Evolutionary conservation across 2,888 invertebrate species (phyloP), one percentile per base, ranked within the genome.

Genomic region (Cynaeus angustus): DNA sequence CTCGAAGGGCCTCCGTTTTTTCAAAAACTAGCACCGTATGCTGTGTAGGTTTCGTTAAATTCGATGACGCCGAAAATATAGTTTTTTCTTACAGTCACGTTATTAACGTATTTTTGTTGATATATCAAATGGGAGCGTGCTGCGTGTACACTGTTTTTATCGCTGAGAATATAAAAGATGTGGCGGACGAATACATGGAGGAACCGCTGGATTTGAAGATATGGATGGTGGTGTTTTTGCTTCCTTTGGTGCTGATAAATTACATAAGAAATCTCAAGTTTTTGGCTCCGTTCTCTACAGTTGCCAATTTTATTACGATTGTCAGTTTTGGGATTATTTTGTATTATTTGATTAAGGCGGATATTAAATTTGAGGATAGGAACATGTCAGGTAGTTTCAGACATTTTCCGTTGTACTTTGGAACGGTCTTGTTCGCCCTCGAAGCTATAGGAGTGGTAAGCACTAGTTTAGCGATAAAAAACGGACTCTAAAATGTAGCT

Each of bases 121-220:
- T 96, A 61, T 98, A 98, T 78, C 98, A 99, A 85, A 88, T 98
- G 78, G 99, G 99, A 50, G 95, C 96, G 53, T 98, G 98, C 83
- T 97, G 97, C 84, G 97, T 98, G 0, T 99, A 99, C 85, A 93
- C 96, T 14, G 94, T 98, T 0, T 99, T 98, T 84, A 94, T 98
- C 53, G 91, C 97, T 0, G 91, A 91, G 70, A 97, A 96, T 84
- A 88, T 97, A n/a, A 88, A 92, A 81, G 87, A 86, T 75, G 92
- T 94, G 8, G 84, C 88, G 9, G 87, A 87, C 41, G 84, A 87
- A 13, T 88, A 91, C 77, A 79, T 84, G 1, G 82, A 88, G 0
- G 81, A 84, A 2, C 83, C 21, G 1, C 21, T 90, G 4, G 87
- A 88, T 55, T 86, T 91, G 33, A 86, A 89, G 65, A 84, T 91